phyloP scores from a whole-genome alignment of 2,113 vertebrate genomes.

The Dinomys branickii region DNA sequence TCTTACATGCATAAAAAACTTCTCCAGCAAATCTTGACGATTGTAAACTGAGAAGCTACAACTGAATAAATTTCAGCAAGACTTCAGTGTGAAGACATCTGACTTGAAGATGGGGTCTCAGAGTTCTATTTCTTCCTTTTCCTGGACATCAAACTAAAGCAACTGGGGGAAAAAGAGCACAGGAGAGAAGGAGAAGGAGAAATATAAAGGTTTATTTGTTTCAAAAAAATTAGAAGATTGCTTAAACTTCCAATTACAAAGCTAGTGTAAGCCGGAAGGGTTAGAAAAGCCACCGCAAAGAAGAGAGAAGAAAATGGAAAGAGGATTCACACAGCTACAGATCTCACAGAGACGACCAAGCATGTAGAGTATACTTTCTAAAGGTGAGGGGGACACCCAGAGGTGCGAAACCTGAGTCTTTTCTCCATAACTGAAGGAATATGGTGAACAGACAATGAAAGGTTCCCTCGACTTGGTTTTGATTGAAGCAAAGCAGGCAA shows the following conservation, averaged over 20 bases:
- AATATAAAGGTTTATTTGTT: neutral
- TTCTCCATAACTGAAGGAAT: neutral
- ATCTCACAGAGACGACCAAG: neutral
- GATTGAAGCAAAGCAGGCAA: neutral
- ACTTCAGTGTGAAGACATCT: neutral
- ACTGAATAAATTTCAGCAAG: neutral
- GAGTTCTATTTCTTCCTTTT: neutral
- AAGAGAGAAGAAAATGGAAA: neutral
- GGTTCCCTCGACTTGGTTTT: neutral
- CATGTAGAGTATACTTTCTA: neutral
- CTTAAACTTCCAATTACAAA: neutral
- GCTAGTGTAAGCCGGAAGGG: neutral
- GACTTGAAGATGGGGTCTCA: neutral
- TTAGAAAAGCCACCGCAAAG: neutral
- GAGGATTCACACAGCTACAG: neutral
- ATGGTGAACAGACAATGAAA: neutral
- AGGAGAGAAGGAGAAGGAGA: neutral
- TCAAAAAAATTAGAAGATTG: conserved; percentile 23
- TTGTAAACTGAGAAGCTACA: neutral
- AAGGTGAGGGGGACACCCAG: neutral
- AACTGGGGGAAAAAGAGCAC: neutral
- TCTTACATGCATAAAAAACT: neutral
- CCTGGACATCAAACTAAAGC: neutral
- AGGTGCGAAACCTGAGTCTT: neutral
- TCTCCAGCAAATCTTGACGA: neutral